A percentile compares a stretch with the other conserved stretches of the same genome.
Conservation (phyloP, 2,797 vertebrate genomes). For the Tangara arthus region DNA sequence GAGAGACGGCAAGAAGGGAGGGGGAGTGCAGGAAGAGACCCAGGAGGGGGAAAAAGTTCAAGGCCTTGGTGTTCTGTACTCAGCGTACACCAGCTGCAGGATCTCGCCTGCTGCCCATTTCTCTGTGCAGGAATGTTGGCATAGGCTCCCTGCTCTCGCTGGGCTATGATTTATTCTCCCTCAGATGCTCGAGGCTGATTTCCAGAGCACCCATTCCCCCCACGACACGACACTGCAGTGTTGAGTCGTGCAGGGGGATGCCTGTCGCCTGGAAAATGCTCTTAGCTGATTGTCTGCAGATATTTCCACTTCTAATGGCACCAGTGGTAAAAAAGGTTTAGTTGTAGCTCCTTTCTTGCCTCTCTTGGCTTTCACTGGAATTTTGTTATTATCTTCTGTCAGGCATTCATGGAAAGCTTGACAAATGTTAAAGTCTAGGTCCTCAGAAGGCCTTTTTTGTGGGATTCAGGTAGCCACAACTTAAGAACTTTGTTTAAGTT, state of each 20-base stretch:
- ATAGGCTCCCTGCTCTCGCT: background rate
- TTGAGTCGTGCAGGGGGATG: background rate
- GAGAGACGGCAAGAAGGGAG: conserved; percentile 33
- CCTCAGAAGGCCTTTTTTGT: background rate
- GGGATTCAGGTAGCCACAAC: background rate
- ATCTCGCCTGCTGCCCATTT: conserved; percentile 11
- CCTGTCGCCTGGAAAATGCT: background rate
- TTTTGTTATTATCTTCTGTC: background rate
- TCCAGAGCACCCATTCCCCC: background rate
- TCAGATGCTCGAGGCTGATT: background rate
- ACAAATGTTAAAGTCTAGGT: background rate
- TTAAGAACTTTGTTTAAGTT: background rate
- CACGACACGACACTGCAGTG: fast-evolving
- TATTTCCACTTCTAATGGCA: background rate
- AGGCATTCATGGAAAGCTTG: background rate
- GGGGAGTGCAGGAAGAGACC: conserved; percentile 40
- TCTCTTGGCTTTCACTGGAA: background rate
- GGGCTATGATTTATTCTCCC: conserved; percentile 28
- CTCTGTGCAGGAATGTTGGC: conserved; percentile 27
- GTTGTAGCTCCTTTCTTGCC: background rate
- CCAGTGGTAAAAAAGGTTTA: background rate
- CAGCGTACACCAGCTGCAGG: background rate
- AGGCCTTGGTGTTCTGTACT: conserved; percentile 38
- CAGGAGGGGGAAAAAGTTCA: conserved; percentile 37
- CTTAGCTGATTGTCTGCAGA: background rate